Percentiles rank a stretch among this genome's conserved stretches.
These are phyloP conservation scores for Phaenicophaeus curvirostris DNA, from an alignment of 2,797 vertebrate species.

Conservation along the genomic window DNA sequence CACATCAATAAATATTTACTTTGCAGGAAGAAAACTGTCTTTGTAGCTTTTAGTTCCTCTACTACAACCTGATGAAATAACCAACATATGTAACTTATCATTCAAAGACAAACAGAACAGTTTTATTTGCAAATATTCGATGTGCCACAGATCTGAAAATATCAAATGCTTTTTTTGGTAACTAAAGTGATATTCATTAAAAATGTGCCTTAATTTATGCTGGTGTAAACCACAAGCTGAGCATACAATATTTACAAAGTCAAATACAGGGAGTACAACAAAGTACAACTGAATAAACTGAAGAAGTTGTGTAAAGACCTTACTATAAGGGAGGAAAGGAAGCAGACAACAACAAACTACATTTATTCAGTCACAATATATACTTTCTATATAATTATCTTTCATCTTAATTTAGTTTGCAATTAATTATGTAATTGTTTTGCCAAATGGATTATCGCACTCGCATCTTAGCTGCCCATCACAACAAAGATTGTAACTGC, in stretches of 20 bases:
- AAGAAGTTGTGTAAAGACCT: background rate
- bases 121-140: background rate
- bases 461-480: background rate
- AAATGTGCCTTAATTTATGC: background rate
- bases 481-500: background rate
- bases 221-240: background rate
- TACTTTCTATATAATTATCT: background rate
- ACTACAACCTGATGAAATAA: background rate
- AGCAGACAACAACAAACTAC: background rate
- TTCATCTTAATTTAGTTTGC: background rate
- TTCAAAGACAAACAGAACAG: background rate
- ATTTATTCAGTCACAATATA: background rate
- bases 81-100: background rate
- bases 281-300: background rate
- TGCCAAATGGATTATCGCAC: background rate
- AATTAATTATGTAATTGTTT: background rate
- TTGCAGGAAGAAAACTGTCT: background rate
- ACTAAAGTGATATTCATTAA: background rate
- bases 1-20: background rate
- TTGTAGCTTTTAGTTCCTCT: background rate
- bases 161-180: background rate
- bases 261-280: background rate
- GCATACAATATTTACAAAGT: background rate
- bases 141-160: background rate
- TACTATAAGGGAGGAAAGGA: background rate